A percentile compares a stretch with the other conserved stretches of the same genome.
phyloP scores from a whole-genome alignment of 2,888 invertebrate genomes.

The Drosophila algonquin region DNA sequence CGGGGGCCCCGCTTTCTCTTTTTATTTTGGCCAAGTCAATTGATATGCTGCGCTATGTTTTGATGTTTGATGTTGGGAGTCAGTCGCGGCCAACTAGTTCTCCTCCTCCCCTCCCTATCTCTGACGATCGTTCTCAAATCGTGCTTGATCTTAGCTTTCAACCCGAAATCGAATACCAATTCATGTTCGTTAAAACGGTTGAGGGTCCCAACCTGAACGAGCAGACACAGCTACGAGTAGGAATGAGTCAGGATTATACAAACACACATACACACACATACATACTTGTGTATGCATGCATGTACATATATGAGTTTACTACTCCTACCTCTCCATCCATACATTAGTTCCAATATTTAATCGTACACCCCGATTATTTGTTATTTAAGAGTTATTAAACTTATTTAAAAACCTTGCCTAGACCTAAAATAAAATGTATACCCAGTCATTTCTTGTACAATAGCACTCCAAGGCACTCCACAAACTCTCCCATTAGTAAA shows the following conservation, averaged over 20 bases:
- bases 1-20: constrained; percentile 69
- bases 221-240: background rate
- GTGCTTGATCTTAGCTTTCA: constrained; percentile 38
- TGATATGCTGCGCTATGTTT: constrained; percentile 68
- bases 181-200: constrained; percentile 13
- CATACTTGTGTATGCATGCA: too few species aligned
- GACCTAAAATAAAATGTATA: too few species aligned
- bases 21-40: constrained; percentile 70
- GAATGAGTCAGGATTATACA: constrained; percentile 26
- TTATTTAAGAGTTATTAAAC: too few species aligned
- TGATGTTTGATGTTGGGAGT: constrained; percentile 32
- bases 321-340: constrained; percentile 2
- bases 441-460: too few species aligned
- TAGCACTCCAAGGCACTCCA: too few species aligned
- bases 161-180: constrained; percentile 19
- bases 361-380: background rate
- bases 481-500: too few species aligned
- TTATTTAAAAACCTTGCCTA: too few species aligned
- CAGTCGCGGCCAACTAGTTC: background rate
- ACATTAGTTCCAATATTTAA: background rate
- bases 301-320: background rate
- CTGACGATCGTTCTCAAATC: constrained; percentile 45
- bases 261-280: background rate
- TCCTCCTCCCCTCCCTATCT: background rate
- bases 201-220: constrained; percentile 1